Conservation (phyloP, 2,113 vertebrate genomes). For the Eulemur rufifrons region DNA sequence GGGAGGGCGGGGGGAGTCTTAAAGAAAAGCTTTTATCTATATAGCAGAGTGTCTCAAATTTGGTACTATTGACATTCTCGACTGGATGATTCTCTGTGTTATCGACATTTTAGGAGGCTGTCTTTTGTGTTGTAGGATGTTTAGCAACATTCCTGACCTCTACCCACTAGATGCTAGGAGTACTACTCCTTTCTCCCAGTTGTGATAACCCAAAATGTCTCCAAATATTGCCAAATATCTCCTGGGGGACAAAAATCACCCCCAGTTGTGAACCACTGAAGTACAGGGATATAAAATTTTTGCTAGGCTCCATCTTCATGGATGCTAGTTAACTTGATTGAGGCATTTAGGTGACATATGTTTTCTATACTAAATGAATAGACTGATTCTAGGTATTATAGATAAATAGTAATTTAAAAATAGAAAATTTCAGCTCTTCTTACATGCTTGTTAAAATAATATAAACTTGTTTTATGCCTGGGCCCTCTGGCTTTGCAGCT, state of each 20-base stretch:
- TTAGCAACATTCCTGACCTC: neutral
- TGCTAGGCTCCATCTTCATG: neutral
- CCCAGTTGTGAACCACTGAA: neutral
- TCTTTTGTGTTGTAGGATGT: neutral
- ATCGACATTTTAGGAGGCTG: neutral
- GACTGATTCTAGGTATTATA: neutral
- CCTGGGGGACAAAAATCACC: neutral
- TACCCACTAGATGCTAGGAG: neutral
- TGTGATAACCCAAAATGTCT: neutral
- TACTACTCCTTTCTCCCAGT: too few species aligned
- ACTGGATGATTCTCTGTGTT: neutral
- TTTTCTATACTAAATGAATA: constrained; percentile 27
- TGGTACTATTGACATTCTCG: neutral
- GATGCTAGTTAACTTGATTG: neutral
- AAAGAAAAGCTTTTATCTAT: neutral
- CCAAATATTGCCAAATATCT: neutral
- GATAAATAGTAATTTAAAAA: constrained; percentile 35
- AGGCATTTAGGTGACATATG: neutral
- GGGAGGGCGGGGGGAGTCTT: neutral
- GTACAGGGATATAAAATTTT: neutral
- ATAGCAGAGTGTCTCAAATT: neutral
- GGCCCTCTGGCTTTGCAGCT: neutral
- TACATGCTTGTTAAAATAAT: constrained; percentile 32
- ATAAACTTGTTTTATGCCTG: neutral
- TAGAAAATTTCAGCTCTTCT: neutral